Base-by-base conservation (phyloP, 2,797 vertebrate genomes). In the Syngnathus rostellatus region DNA sequence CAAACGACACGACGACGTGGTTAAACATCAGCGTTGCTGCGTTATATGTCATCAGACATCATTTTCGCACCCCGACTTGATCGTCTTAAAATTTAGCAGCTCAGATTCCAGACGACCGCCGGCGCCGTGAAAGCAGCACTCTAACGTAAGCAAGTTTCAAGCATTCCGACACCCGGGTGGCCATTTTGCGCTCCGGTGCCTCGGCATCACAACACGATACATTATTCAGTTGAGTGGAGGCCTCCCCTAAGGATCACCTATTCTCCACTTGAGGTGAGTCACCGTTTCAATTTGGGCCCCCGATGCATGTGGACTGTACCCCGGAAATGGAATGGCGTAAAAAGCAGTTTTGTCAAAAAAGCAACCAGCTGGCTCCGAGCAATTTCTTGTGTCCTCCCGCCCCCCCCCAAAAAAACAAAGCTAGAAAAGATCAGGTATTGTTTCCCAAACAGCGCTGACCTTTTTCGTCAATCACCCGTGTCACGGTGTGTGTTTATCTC, bases 1-100 rank as follows among this genome's bases (percentile, higher is more conserved):
- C 87, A 85, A 90, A 84, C 88, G 67, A 54, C 12, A 54, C 7
- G 55, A 17, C 25, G 8, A 21, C 19, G 12, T 11, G 40, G 19
- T 60, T 7, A 41, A 41, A 14, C 8, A 59, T 2, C 41, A 1
- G 14, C 25, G 11, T 25, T 16, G 23, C 5, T 6, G 23, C 6
- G 6, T 14, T 14, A 54, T 54, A 23, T 1, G 51, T 23, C 3
- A 31, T 31, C 31, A 31, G 31, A 31, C 0, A 31, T 31, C 31
- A 31, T 0, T 31, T 31, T 31, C 31, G 31, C 31, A 31, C 31
- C 31, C 31, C 31, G 31, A 31, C 31, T 31, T 31, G 31, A 31
- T 31, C 31, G 31, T 31, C 31, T 31, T 31, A 4, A 31, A 31
- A 31, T 31, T 31, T 31, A 31, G 31, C 31, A 31, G 31, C 31